phyloP scores from a whole-genome alignment of 2,797 vertebrate genomes.

The Loriculus beryllinus region DNA sequence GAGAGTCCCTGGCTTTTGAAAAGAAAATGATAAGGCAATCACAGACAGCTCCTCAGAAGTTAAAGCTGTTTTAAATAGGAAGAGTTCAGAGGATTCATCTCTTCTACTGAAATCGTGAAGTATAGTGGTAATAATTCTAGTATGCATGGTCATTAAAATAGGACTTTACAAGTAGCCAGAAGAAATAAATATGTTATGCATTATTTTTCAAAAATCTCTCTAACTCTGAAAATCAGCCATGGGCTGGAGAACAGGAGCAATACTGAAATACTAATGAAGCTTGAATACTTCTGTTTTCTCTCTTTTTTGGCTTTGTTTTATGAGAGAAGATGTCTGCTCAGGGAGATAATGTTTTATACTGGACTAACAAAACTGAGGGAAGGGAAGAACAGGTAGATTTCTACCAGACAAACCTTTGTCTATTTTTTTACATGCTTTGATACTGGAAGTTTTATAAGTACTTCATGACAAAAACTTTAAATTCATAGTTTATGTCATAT shows the following conservation, averaged over 20 bases:
- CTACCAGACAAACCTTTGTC: not conserved
- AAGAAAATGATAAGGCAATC: constrained; percentile 32
- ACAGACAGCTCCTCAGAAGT: constrained; percentile 6
- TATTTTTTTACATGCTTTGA: not conserved
- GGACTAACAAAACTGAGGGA: not conserved
- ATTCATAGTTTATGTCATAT: not conserved
- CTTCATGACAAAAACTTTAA: not conserved
- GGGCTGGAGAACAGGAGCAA: not conserved
- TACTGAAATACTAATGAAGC: constrained; percentile 31
- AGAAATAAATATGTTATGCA: constrained; percentile 22
- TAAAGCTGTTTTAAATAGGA: constrained; percentile 43
- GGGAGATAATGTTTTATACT: not conserved
- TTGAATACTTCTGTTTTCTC: not conserved
- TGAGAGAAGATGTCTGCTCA: not conserved
- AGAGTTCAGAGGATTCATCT: constrained; percentile 46
- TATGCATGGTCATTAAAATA: constrained; percentile 43
- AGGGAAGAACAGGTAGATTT: not conserved
- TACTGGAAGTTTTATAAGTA: not conserved
- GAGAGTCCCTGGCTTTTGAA: constrained; percentile 8
- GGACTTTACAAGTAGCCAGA: constrained; percentile 41
- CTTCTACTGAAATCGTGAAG: constrained; percentile 8
- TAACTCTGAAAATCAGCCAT: not conserved
- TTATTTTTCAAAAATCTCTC: constrained; percentile 34
- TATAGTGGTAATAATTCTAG: constrained; percentile 43
- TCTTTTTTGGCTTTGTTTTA: not conserved